Percentiles rank a stretch among this genome's conserved stretches.
phyloP scores from a whole-genome alignment of 2,888 invertebrate species.

The Nyleta sp. region DNA sequence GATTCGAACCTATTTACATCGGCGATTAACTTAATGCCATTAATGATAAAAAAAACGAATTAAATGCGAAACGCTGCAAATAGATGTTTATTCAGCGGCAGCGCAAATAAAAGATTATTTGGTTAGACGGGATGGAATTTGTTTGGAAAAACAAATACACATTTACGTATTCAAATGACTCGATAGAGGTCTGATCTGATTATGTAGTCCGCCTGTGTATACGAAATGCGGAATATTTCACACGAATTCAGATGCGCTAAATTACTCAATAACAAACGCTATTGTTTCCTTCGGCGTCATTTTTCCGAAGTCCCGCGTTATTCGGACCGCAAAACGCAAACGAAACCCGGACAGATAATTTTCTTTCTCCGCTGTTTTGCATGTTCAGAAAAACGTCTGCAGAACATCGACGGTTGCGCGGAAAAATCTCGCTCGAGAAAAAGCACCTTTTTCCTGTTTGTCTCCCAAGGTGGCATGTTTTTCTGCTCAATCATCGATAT shows the following conservation, averaged over 20 bases:
- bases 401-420: too few relatives aligned
- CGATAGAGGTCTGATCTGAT: slow-evolving; percentile 47
- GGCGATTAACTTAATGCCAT: too few relatives aligned
- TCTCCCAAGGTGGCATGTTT: too few relatives aligned
- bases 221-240: slow-evolving; percentile 44
- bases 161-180: slow-evolving; percentile 48
- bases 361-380: too few relatives aligned
- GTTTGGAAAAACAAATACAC: slow-evolving; percentile 39
- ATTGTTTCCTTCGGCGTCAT: slow-evolving; percentile 34
- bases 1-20: too few relatives aligned
- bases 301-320: slow-evolving; percentile 3
- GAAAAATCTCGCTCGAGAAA: too few relatives aligned
- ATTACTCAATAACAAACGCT: slow-evolving; percentile 42
- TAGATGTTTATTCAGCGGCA: slow-evolving; percentile 23
- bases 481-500: too few relatives aligned
- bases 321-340: neutral
- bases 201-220: slow-evolving; percentile 24
- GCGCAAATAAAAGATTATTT: slow-evolving; percentile 29
- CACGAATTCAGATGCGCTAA: slow-evolving; percentile 39
- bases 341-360: neutral
- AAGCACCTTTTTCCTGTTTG: too few relatives aligned
- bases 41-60: slow-evolving; percentile 9
- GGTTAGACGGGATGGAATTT: slow-evolving; percentile 34
- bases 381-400: too few relatives aligned
- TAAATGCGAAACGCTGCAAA: slow-evolving; percentile 1